Evolutionary conservation across 2,113 vertebrate species (phyloP).

Genomic region (Malaclemys terrapin): DNA sequence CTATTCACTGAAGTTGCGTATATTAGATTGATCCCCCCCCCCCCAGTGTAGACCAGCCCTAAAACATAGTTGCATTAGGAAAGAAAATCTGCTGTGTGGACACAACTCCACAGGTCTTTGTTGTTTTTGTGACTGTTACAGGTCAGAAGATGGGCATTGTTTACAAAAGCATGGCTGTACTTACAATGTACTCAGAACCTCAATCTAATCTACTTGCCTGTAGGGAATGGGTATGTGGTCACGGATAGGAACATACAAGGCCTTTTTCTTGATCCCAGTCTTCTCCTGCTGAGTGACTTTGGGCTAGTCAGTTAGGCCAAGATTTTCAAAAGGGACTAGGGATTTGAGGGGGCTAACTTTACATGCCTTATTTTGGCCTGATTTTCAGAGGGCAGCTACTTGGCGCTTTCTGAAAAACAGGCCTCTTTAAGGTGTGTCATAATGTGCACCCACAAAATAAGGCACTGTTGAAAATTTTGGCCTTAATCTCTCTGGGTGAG

Average conservation of each 20-base stretch:
- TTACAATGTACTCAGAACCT: neutral
- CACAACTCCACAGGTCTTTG: neutral
- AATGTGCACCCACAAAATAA: neutral
- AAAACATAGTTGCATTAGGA: neutral
- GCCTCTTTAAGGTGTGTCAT: neutral
- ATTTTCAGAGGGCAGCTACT: neutral
- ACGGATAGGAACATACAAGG: neutral
- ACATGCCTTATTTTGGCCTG: neutral
- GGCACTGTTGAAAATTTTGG: neutral
- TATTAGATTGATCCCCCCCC: too few relatives aligned
- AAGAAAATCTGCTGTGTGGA: neutral
- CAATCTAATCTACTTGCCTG: neutral
- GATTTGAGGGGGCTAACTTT: neutral
- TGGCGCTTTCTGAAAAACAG: neutral
- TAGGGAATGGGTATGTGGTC: slow-evolving; percentile 16
- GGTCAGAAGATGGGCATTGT: neutral
- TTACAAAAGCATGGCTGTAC: neutral
- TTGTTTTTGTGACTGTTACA: neutral
- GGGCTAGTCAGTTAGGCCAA: neutral
- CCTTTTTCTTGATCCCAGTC: neutral
- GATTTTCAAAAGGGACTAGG: neutral
- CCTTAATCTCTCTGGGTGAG: neutral
- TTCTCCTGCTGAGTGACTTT: neutral
- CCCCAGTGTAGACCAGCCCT: neutral
- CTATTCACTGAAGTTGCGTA: too few relatives aligned